Base-by-base conservation (phyloP, 2,113 vertebrate genomes). In the Tretioscincus oriximinensis region DNA sequence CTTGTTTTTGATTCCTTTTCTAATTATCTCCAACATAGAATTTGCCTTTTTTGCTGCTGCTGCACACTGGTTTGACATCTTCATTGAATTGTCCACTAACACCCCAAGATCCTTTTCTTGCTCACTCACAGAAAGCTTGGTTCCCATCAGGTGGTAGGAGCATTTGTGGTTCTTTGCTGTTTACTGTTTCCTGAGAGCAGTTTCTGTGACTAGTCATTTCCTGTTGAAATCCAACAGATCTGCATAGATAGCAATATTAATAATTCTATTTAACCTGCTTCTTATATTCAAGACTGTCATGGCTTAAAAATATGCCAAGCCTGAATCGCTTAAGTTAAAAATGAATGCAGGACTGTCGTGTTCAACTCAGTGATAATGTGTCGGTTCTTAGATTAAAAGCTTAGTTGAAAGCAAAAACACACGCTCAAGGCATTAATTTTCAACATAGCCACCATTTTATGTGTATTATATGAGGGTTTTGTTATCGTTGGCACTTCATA, bases 381-480 rank as follows among this genome's bases (percentile, higher is more conserved):
- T 77, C 7, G 84, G 63, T 7, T 76, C n/a, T 35, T 11, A 80
- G 60, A 85, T 49, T 51, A 86, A 84, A 86, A 68, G 1, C n/a
- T 85, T 84, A 65, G 63, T 70, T 82, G 49, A 64, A 31, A 31
- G 8, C 5, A 3, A 51, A 7, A 4, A 68, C 3, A 73, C 41
- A 86, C 67, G 61, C 6, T 14, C 2, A 70, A 54, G 51, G 68
- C 41, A 83, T 75, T 61, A 4, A 35, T 82, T 60, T 31, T 47
- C 77, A 64, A 73, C 63, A 18, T 72, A 47, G 79, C 45, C 67
- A 61, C 24, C 2, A 87, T 64, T 29, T 73, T 63, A 72, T 26
- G 2, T 73, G 14, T 20, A 58, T 31, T 67, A 70, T 5, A 75
- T 4, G 8, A 4, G 31, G n/a, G 22, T 73, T 58, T 58, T 58